Conservation (phyloP, 2,113 vertebrate genomes). For the Oreochromis tanganicae region DNA sequence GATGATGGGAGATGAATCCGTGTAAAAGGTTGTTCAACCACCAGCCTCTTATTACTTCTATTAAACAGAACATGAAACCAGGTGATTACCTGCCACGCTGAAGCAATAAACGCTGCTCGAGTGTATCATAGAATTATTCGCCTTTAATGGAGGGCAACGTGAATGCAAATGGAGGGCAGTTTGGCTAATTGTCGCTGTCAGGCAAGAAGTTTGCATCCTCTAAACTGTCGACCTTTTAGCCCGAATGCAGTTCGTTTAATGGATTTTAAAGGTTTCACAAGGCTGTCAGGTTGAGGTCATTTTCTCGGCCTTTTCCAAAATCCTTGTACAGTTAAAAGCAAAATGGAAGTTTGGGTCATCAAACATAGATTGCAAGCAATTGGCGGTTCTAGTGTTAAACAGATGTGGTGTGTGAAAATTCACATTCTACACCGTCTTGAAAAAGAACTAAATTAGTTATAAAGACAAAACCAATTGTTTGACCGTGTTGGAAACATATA, state of each 20-base stretch:
- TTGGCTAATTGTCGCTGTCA: slow-evolving; percentile 20
- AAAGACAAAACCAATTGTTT: neutral
- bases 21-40: neutral
- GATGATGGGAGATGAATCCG: neutral
- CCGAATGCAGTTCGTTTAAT: neutral
- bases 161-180: slow-evolving; percentile 28
- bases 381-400: neutral
- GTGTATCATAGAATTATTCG: neutral
- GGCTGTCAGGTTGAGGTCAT: neutral
- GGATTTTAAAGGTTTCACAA: slow-evolving; percentile 8
- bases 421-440: neutral
- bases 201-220: neutral
- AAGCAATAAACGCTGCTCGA: neutral
- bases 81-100: neutral
- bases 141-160: slow-evolving; percentile 10
- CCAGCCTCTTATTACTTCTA: slow-evolving; percentile 3
- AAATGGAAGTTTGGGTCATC: neutral
- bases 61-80: slow-evolving; percentile 17
- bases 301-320: neutral
- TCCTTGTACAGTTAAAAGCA: neutral
- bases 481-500: neutral
- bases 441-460: neutral
- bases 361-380: neutral
- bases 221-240: slow-evolving; percentile 9
- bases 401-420: neutral